A percentile compares a stretch with the other conserved stretches of the same genome.
These are phyloP conservation scores for Uloborus plumipes DNA, from an alignment of 2,888 invertebrate genomes.

Conservation along the genomic window DNA sequence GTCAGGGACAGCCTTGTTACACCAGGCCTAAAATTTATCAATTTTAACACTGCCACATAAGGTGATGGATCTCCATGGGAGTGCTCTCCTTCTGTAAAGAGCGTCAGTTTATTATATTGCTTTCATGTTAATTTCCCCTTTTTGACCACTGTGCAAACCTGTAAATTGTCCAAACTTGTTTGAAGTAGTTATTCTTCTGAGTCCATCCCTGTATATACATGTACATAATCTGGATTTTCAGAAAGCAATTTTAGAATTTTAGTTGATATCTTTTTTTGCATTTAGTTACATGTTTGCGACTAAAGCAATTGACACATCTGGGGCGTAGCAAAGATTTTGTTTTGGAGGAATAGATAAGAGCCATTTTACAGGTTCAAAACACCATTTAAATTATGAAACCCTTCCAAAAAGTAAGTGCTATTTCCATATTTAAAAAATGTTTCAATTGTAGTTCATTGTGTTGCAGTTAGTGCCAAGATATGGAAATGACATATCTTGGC, in stretches of 20 bases:
- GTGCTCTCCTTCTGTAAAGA: slow-evolving; percentile 51
- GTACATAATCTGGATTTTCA: slow-evolving; percentile 36
- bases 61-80: slow-evolving; percentile 46
- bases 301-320: neutral
- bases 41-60: slow-evolving; percentile 62
- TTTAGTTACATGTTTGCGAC: neutral
- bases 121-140: slow-evolving; percentile 38
- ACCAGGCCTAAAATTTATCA: slow-evolving; percentile 57
- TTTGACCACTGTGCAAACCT: slow-evolving; percentile 35
- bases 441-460: too few relatives aligned
- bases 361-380: too few relatives aligned
- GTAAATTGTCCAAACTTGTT: slow-evolving; percentile 2
- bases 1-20: slow-evolving; percentile 64
- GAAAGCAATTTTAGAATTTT: neutral
- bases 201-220: slow-evolving; percentile 58
- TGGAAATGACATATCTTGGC: too few relatives aligned
- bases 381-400: too few relatives aligned
- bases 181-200: slow-evolving; percentile 52
- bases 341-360: too few relatives aligned
- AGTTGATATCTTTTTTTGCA: neutral
- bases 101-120: slow-evolving; percentile 38
- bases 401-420: too few relatives aligned
- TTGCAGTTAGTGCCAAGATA: too few relatives aligned
- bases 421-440: too few relatives aligned
- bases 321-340: too few relatives aligned